Base-by-base conservation (phyloP, 1,140 invertebrate genomes). In the Drosophila willistoni region DNA sequence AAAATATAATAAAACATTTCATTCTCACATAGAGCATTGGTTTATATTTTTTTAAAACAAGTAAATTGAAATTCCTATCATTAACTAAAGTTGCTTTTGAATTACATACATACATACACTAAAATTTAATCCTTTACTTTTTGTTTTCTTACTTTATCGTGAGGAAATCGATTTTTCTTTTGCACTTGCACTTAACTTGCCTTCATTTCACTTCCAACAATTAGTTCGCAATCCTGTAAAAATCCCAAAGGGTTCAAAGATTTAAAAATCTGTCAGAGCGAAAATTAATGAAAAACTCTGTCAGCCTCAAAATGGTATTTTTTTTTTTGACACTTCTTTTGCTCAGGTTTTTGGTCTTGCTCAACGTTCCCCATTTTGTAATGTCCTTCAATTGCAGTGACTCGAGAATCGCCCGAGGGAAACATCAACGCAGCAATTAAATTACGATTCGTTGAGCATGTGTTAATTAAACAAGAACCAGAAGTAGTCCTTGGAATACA, bases 391-490 rank as follows among this genome's bases (percentile, higher is more conserved):
- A 51, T 56, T 69, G 68, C 51, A 63, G 64, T 72, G 64, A 68
- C 55, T 80, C 56, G 62, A 57, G 54, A 57, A 25, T 13, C 29
- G 42, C 73, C 63, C 64, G 39, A 54, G 65, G 74, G 82, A 65
- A 56, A 75, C 70, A 66, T 75, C 86, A 83, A 74, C 76, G 84
- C 71, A 72, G 85, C 87, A 91, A 90, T 91, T 91, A 89, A 90
- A 91, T 90, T 91, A 90, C 87, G 89, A 91, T 91, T 89, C 87
- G 87, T 81, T 80, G 89, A 90, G 81, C 89, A 90, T 82, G 83
- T 90, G 83, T 91, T 91, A 90, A 90, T 90, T 90, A 90, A 77
- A 90, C 90, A 83, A 79, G 77, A 70, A 72, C 73, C 71, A 68
- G 64, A 71, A 64, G 67, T 39, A 60, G 69, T 89, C 84, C 84